phyloP scores from a whole-genome alignment of 2,113 vertebrate species.

The Microtus montanus region DNA sequence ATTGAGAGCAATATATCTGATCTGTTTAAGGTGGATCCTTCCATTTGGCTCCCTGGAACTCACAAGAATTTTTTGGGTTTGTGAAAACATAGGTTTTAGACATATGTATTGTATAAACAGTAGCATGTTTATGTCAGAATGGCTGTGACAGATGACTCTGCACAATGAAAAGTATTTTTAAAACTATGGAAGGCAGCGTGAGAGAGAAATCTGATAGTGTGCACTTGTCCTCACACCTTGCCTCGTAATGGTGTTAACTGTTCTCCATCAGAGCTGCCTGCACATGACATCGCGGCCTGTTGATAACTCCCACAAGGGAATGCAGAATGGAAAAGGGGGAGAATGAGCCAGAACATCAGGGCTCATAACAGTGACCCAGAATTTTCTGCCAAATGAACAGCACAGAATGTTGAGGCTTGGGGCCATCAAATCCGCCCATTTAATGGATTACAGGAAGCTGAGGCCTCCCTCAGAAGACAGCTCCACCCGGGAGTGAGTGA shows the following conservation, averaged over 20 bases:
- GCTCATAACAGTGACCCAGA: neutral
- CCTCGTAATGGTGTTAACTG: constrained; percentile 84
- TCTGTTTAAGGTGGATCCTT: too few species aligned
- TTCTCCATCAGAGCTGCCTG: constrained; percentile 86
- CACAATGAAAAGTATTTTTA: too few species aligned
- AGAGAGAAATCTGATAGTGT: too few species aligned
- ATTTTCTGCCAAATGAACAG: constrained; percentile 38
- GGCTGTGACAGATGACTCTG: too few species aligned
- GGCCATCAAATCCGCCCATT: neutral
- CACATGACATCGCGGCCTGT: constrained; percentile 85
- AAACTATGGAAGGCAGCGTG: too few species aligned
- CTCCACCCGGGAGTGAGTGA: neutral
- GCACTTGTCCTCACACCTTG: too few species aligned
- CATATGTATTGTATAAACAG: too few species aligned
- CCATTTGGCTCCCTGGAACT: too few species aligned
- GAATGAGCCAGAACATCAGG: neutral
- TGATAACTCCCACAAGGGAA: constrained; percentile 87
- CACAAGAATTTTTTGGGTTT: too few species aligned
- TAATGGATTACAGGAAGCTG: constrained; percentile 26
- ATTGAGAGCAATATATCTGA: too few species aligned
- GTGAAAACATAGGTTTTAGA: too few species aligned
- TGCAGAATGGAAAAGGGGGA: neutral
- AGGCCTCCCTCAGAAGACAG: neutral
- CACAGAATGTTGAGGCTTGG: neutral
- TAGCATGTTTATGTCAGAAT: too few species aligned